A percentile compares a stretch with the other conserved stretches of the same genome.
Conservation (phyloP, 2,888 invertebrate species). For the Griposia aprilina region DNA sequence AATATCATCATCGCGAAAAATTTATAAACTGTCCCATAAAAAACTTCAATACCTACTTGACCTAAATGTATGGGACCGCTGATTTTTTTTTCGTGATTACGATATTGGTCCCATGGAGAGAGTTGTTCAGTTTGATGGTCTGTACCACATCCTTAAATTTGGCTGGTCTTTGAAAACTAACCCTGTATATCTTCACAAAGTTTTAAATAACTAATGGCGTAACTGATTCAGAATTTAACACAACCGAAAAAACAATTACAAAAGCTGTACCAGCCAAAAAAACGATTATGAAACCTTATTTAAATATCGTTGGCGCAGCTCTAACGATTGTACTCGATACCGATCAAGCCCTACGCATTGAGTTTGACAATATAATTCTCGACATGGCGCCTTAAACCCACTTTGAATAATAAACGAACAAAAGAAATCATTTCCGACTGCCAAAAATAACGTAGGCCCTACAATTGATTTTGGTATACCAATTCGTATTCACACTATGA, state of each 20-base stretch:
- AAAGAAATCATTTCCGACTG: conserved; percentile 79
- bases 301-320: conserved; percentile 61
- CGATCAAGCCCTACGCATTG: conserved; percentile 56
- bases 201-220: not conserved
- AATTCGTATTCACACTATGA: conserved; percentile 75
- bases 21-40: too few species aligned
- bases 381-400: conserved; percentile 68
- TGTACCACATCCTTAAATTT: too few species aligned
- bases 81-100: too few species aligned
- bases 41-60: too few species aligned
- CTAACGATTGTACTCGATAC: conserved; percentile 63
- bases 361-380: conserved; percentile 66
- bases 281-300: conserved; percentile 58
- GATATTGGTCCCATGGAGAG: too few species aligned
- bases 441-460: conserved; percentile 73
- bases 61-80: too few species aligned
- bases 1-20: too few species aligned
- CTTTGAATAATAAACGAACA: conserved; percentile 74
- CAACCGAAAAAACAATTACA: conserved; percentile 31
- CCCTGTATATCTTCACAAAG: not conserved
- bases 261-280: conserved; percentile 36
- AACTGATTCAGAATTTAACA: conserved; percentile 16
- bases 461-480: conserved; percentile 68
- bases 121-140: too few species aligned
- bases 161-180: too few species aligned